These are phyloP conservation scores for Smittia aterrima DNA, from an alignment of 2,888 invertebrate species.

Conservation along the genomic window DNA sequence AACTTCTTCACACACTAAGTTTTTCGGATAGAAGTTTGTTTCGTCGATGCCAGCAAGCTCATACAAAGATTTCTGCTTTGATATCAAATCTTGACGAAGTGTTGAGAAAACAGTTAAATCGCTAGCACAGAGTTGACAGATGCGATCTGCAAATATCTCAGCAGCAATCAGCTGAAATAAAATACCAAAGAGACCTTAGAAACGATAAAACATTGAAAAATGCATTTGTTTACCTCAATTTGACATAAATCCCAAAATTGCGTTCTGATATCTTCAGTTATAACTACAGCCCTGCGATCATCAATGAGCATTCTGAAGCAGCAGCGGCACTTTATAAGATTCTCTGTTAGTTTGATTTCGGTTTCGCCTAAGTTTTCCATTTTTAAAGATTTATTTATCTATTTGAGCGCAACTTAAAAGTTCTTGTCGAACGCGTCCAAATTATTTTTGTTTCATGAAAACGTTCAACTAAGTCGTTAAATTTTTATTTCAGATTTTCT, in stretches of 20 bases:
- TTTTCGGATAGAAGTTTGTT: background rate
- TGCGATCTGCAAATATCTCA: conserved; percentile 19
- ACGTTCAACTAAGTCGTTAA: too few relatives aligned
- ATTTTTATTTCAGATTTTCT: too few relatives aligned
- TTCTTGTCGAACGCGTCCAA: background rate
- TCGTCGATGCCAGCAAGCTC: conserved; percentile 11
- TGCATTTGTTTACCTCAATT: conserved; percentile 19
- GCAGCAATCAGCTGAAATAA: conserved; percentile 13
- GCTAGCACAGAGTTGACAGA: conserved; percentile 26
- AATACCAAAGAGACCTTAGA: too few relatives aligned
- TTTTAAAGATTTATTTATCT: background rate
- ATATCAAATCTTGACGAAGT: background rate
- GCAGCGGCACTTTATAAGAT: conserved; percentile 26
- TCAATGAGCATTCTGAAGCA: conserved; percentile 34
- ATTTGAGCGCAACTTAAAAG: background rate
- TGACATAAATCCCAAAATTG: conserved; percentile 26
- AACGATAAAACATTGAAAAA: too few relatives aligned
- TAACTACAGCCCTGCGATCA: background rate
- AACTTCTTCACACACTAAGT: background rate
- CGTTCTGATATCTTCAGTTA: background rate
- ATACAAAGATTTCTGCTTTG: conserved; percentile 15
- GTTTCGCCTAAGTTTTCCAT: background rate
- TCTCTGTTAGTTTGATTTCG: background rate
- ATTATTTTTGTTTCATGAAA: too few relatives aligned
- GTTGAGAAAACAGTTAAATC: conserved; percentile 3